These are phyloP conservation scores for Xenentodon cancila DNA, from an alignment of 2,797 vertebrate species.

Conservation along the genomic window DNA sequence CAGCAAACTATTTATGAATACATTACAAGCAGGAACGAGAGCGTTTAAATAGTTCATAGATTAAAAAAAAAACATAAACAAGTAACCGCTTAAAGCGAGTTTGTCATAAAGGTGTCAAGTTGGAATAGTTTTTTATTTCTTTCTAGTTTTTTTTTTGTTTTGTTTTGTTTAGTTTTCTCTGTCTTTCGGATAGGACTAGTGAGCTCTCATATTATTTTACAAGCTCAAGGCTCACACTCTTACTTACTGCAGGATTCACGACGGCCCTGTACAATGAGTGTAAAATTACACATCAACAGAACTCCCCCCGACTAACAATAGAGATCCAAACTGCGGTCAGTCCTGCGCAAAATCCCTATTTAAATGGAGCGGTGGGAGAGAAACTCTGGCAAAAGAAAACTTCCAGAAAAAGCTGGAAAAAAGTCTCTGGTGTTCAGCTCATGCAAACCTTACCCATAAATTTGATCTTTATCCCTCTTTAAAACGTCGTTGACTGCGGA, in stretches of 20 bases:
- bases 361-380: constrained; percentile 32
- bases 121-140: constrained; percentile 3
- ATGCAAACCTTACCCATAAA: constrained; percentile 93
- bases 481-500: constrained; percentile 99
- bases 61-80: background rate
- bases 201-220: constrained; percentile 61
- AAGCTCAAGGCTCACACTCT: constrained; percentile 58
- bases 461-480: constrained; percentile 99
- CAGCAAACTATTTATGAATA: constrained; percentile 27
- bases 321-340: constrained; percentile 36
- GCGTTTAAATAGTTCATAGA: constrained; percentile 3
- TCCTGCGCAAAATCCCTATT: constrained; percentile 43
- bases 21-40: constrained; percentile 8
- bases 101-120: constrained; percentile 3
- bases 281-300: constrained; percentile 71
- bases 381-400: constrained; percentile 37
- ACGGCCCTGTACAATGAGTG: constrained; percentile 55
- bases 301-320: constrained; percentile 57
- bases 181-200: constrained; percentile 17
- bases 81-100: background rate
- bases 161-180: background rate
- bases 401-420: constrained; percentile 38
- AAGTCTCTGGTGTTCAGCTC: background rate
- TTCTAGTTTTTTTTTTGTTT: background rate
- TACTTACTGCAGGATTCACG: constrained; percentile 53